Conservation (phyloP, 2,113 vertebrate species). For the Cynopterus brachyotis region DNA sequence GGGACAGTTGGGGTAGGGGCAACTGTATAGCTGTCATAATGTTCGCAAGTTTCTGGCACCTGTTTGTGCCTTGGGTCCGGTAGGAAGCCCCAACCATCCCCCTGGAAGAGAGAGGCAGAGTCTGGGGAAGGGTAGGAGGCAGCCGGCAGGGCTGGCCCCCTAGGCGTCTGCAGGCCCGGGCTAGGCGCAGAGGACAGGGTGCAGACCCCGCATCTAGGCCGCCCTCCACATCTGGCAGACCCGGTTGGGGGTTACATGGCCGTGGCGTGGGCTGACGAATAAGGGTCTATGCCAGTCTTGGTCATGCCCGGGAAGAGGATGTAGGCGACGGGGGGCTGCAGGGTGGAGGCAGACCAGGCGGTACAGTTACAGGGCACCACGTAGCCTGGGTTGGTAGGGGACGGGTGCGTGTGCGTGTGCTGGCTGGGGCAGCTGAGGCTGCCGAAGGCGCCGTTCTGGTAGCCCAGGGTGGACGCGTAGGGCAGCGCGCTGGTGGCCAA, state of each 20-base stretch:
- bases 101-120: conserved; percentile 60
- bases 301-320: conserved; percentile 99
- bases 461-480: conserved; percentile 98
- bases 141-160: conserved; percentile 6
- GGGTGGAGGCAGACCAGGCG: conserved; percentile 97
- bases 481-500: conserved; percentile 95
- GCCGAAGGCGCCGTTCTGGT: conserved; percentile 98
- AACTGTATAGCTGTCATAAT: conserved; percentile 74
- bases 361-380: conserved; percentile 99
- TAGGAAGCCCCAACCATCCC: conserved; percentile 58
- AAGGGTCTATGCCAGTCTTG: conserved; percentile 99
- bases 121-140: conserved; percentile 49
- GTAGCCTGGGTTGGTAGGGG: conserved; percentile 99
- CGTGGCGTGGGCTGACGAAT: conserved; percentile 96
- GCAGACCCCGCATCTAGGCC: conserved; percentile 63
- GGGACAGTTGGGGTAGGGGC: conserved; percentile 45
- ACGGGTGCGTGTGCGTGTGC: conserved; percentile 99
- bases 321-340: conserved; percentile 99
- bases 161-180: conserved; percentile 46
- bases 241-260: conserved; percentile 91
- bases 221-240: conserved; percentile 57
- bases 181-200: conserved; percentile 47
- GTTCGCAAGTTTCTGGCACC: conserved; percentile 90
- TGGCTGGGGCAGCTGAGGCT: conserved; percentile 96
- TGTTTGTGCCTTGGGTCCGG: conserved; percentile 82